Base-by-base conservation (phyloP, 2,888 invertebrate species). In the Operophtera brumata region DNA sequence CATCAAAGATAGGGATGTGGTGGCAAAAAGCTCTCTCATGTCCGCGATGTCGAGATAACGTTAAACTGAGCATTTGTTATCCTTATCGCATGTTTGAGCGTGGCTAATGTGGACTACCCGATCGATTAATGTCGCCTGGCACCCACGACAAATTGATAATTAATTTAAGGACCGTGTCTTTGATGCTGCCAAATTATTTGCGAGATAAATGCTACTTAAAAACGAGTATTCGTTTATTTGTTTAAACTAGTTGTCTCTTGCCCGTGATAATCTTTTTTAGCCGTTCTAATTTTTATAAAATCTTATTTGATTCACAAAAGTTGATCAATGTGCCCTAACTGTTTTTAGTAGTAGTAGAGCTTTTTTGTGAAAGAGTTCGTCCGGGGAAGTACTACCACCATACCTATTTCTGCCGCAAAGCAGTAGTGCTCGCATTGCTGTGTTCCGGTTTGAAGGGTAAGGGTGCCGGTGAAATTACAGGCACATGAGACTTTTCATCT, bases 1-100 rank as follows among this genome's bases (percentile, higher is more conserved):
- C 69, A 69, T 69, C 67, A 66, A 67, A 68, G 67, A 63, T 64
- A 80, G 69, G 85, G 86, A 80, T 79, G 79, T 86, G 79, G 89
- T 90, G 88, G 90, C 90, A 90, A 90, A 90, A 90, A 89, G 89
- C 88, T 81, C 86, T 87, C 85, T 77, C 84, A 74, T 88, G 88
- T 88, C 86, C 83, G 84, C 84, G 90, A 90, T 89, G 83, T 79
- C 78, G 75, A 88, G 88, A 90, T 89, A 89, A 88, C 85, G 81
- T 85, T 87, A 89, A 90, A 89, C 87, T 86, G 86, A 81, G 86
- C 88, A 89, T 90, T 89, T 90, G 88, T 88, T 88, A 88, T 88
- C 84, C 86, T 88, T 89, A 90, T 90, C 88, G 84, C 68, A 71
- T 75, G 83, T 73, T 77, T 72, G 82, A 85, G 85, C 89, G 88